These are phyloP conservation scores for Ophthalmotilapia sp. DNA, from an alignment of 2,113 vertebrate genomes.

Conservation along the genomic window DNA sequence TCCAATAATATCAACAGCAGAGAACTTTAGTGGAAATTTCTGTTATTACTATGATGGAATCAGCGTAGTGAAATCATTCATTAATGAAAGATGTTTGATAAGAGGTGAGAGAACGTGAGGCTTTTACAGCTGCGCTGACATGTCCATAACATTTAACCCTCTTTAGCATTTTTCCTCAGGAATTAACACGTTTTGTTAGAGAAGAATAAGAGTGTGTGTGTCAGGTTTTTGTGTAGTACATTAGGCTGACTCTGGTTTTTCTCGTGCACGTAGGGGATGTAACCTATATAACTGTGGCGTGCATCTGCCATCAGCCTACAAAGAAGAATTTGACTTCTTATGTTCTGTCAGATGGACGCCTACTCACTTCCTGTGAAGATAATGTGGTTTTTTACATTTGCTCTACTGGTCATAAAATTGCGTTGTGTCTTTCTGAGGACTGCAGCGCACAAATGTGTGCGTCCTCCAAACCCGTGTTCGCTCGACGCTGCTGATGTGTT, in stretches of 20 bases:
- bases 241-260: neutral
- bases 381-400: neutral
- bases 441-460: neutral
- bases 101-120: neutral
- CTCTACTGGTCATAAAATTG: neutral
- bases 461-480: neutral
- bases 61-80: rapidly evolving
- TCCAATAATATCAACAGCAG: neutral
- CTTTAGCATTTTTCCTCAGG: neutral
- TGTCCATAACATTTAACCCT: neutral
- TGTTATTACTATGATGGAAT: neutral
- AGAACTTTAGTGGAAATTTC: neutral
- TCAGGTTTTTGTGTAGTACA: neutral
- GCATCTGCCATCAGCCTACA: neutral
- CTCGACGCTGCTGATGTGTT: neutral
- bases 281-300: neutral
- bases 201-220: neutral
- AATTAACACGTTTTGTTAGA: neutral
- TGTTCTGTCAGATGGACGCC: neutral
- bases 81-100: neutral
- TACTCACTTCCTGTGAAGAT: constrained; percentile 44
- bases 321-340: neutral
- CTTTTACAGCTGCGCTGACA: neutral
- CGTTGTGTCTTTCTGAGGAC: neutral
- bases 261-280: neutral